Evolutionary conservation across 2,888 invertebrate species (phyloP), one percentile per base, ranked within the genome.

Genomic region (Mylabris sibirica): DNA sequence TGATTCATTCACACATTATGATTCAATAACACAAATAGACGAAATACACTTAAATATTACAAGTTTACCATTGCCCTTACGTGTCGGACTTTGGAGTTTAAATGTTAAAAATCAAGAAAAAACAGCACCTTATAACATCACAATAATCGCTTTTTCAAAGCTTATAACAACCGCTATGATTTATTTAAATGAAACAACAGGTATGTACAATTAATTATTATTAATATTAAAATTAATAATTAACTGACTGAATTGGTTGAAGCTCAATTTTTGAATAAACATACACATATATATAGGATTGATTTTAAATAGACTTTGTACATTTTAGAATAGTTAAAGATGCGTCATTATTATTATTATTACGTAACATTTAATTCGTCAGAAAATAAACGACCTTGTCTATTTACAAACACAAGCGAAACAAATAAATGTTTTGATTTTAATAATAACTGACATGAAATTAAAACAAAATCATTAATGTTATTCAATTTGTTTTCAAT

Each of bases 1-100:
- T 3, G 78, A 84, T 60, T 82, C 82, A 57, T 77, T 79, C 68
- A 64, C 67, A 61, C 70, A 70, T 63, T 69, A 60, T 17, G 73
- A 72, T 0, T 79, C 84, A 38, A 85, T 86, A 14, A 83, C 68
- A 34, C 74, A 72, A 62, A 71, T 70, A 59, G 73, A 76, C 69
- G 80, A 82, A 67, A 74, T 82, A 57, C 79, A 80, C 72, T 73
- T 83, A 61, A 78, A 77, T 65, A 72, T 76, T 63, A 74, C 76
- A 67, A 35, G 53, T 26, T 67, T 68, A 63, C 72, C 73, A 61
- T 61, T 67, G 72, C 76, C 73, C 72, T 67, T 69, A 35, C 75
- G 66, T 72, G 76, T 79, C 69, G 83, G 83, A 61, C 62, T 75
- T 65, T 84, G 83, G 83, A 78, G 76, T 73, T 72, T 83, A 59